phyloP scores from a whole-genome alignment of 2,797 vertebrate genomes.

The Poeciliopsis presidionis region DNA sequence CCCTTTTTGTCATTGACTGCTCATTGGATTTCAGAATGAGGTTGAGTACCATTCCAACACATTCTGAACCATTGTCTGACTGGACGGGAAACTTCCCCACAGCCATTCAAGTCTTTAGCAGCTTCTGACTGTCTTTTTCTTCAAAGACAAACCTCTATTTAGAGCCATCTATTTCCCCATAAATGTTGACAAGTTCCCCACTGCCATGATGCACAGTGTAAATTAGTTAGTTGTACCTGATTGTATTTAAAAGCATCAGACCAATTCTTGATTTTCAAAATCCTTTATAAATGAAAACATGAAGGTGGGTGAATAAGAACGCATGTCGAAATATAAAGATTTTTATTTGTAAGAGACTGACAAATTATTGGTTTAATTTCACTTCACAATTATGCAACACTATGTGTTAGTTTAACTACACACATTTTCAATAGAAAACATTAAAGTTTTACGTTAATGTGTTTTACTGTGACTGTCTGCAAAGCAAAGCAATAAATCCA shows the following conservation, averaged over 20 bases:
- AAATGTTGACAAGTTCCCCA: neutral
- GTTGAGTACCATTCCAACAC: neutral
- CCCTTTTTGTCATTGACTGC: neutral
- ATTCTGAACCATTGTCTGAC: neutral
- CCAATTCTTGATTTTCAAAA: neutral
- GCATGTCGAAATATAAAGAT: neutral
- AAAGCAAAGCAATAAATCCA: no score
- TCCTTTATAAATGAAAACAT: neutral
- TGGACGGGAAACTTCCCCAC: neutral
- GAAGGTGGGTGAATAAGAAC: neutral
- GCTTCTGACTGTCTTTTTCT: neutral
- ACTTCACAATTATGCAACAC: neutral
- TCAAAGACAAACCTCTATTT: neutral
- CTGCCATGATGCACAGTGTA: neutral
- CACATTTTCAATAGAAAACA: neutral
- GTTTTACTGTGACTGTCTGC: no score
- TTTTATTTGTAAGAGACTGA: neutral
- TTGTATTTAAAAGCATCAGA: neutral
- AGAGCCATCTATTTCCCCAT: neutral
- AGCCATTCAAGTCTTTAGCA: neutral
- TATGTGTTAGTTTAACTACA: neutral
- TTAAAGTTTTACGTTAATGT: no score
- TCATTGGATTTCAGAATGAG: neutral
- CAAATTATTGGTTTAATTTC: neutral
- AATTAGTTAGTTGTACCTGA: neutral